Conservation (phyloP, 2,888 invertebrate species). For the Drosophila phalerata region DNA sequence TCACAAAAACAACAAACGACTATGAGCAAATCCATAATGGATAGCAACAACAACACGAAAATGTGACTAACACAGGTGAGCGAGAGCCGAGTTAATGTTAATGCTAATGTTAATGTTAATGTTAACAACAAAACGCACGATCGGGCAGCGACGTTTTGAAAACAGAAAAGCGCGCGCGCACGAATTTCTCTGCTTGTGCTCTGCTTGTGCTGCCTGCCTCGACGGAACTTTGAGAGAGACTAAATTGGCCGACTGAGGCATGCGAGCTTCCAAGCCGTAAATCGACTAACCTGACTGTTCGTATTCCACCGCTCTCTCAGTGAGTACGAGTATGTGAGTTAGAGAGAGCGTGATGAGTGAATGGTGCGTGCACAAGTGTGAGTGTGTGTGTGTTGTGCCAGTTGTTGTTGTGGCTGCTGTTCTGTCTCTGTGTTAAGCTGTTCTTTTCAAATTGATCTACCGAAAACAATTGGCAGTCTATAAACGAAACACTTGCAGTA, state of each 20-base stretch:
- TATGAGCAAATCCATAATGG: constrained; percentile 40
- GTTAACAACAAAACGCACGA: constrained; percentile 66
- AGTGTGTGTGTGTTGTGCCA: constrained; percentile 4
- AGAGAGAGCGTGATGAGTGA: constrained; percentile 2
- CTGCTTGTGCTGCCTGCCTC: constrained; percentile 60
- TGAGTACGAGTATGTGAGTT: constrained; percentile 1
- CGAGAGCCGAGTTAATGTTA: constrained; percentile 45
- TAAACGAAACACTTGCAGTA: constrained; percentile 58
- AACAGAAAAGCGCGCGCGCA: constrained; percentile 56
- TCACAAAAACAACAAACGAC: constrained; percentile 24
- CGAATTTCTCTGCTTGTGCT: constrained; percentile 36
- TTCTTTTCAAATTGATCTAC: constrained; percentile 66
- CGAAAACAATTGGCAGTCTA: constrained; percentile 62
- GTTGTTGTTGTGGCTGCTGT: constrained; percentile 39
- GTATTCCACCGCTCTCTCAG: constrained; percentile 24
- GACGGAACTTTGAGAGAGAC: constrained; percentile 75
- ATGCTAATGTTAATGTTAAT: constrained; percentile 43
- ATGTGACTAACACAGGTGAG: constrained; percentile 39
- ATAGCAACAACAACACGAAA: constrained; percentile 43
- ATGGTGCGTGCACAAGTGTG: constrained; percentile 30
- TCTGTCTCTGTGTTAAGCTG: constrained; percentile 52
- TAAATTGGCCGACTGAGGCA: constrained; percentile 45
- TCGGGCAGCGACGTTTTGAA: constrained; percentile 45
- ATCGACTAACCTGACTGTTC: constrained; percentile 21
- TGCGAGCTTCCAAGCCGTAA: constrained; percentile 51